phyloP scores from a whole-genome alignment of 2,113 vertebrate species.

The Perca schrenkii region DNA sequence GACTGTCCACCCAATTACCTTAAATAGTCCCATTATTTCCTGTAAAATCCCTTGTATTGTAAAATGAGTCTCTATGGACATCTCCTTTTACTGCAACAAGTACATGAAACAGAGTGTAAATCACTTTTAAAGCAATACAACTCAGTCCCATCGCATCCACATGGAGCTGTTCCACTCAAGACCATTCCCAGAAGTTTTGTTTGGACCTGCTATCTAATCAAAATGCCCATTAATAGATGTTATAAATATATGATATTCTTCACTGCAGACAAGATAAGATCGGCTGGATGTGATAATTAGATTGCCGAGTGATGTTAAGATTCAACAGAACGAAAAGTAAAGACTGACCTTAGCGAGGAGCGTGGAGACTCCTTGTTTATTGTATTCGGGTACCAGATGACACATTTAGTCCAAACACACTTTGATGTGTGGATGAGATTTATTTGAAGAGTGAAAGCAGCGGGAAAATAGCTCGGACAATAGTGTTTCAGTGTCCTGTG shows the following conservation, averaged over 20 bases:
- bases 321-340: slow-evolving; percentile 46
- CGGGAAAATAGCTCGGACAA: slow-evolving; percentile 28
- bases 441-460: slow-evolving; percentile 59
- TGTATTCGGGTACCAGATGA: slow-evolving; percentile 63
- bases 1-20: slow-evolving; percentile 54
- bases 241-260: slow-evolving; percentile 46
- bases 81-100: slow-evolving; percentile 15
- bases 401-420: slow-evolving; percentile 54
- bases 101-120: slow-evolving; percentile 34
- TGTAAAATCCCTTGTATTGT: slow-evolving; percentile 34
- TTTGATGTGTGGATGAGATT: slow-evolving; percentile 64
- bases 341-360: slow-evolving; percentile 36
- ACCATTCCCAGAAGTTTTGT: slow-evolving; percentile 37
- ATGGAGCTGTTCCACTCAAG: slow-evolving; percentile 14
- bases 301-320: slow-evolving; percentile 39
- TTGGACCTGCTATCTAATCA: slow-evolving; percentile 67
- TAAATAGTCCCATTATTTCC: slow-evolving; percentile 68
- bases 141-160: slow-evolving; percentile 24
- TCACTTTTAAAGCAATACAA: slow-evolving; percentile 1
- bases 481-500: slow-evolving; percentile 34
- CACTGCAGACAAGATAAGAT: slow-evolving; percentile 66
- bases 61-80: slow-evolving; percentile 38
- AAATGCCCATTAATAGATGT: slow-evolving; percentile 52
- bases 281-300: slow-evolving; percentile 81
- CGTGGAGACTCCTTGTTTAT: slow-evolving; percentile 64